Evolutionary conservation across 2,888 invertebrate genomes (phyloP), one percentile per base, ranked within the genome.

Genomic region (Emmelina monodactyla): DNA sequence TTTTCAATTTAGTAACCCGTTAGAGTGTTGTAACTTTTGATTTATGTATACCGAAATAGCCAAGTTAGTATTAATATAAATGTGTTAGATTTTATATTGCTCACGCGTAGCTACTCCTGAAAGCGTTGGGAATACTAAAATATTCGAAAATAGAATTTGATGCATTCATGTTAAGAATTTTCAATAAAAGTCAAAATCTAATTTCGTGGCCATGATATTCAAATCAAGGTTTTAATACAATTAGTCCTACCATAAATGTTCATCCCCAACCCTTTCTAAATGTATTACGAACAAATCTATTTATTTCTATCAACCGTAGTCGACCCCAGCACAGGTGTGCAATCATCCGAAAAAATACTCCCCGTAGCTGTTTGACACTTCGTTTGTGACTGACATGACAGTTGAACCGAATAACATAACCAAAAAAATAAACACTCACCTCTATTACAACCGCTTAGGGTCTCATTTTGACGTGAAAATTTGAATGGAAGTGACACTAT

Each of bases 261-360:
- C 19, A 49, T 45, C 40, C 40, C 44, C 33, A 44, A 44, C 25
- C 25, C 25, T 25, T 25, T 25, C n/a, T 25, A 25, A 19, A 25
- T 10, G 4, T 25, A 25, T 25, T 7, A 25, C 25, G 42, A 44
- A 42, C 42, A 43, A 48, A 43, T 43, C 46, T 48, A 50, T 56
- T 53, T 56, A 54, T 50, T 47, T 42, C 42, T 48, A 47, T 43
- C 43, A 49, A 42, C 44, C 37, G 38, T 31, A 37, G 35, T 42
- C 43, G 44, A 39, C 30, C 59, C 57, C 61, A 58, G 64, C 69
- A 57, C 59, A 64, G 58, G 62, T 61, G 66, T 52, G 62, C 65
- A 57, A 59, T 68, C 66, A 66, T 60, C 69, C 70, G 69, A 62
- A 67, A 75, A 73, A 72, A 64, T 68, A 61, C 63, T 29, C 54